Conservation (phyloP, 2,888 invertebrate genomes). For the Rhabditophanes sp. region DNA sequence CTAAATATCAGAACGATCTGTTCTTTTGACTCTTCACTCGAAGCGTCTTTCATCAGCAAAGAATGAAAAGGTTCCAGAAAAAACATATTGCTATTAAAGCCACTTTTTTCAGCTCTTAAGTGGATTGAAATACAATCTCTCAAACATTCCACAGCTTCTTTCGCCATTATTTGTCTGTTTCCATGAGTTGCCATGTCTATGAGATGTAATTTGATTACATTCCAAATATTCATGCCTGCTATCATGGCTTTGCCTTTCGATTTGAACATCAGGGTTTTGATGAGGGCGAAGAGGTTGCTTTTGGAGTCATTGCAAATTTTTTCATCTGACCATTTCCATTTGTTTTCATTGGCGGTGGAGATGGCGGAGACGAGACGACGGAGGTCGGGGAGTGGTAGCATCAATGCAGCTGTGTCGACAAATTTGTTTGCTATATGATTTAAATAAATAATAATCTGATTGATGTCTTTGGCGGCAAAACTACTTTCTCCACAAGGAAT, state of each 20-base stretch:
- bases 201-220: too few relatives aligned
- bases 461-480: too few relatives aligned
- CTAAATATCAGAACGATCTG: constrained; percentile 84
- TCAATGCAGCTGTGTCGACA: constrained; percentile 10
- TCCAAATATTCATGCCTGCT: too few relatives aligned
- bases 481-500: too few relatives aligned
- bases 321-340: constrained; percentile 65
- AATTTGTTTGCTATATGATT: too few relatives aligned
- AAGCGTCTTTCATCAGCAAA: constrained; percentile 73
- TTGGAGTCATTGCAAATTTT: constrained; percentile 57
- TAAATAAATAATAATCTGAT: too few relatives aligned
- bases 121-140: constrained; percentile 77
- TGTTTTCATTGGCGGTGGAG: constrained; percentile 13
- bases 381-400: constrained; percentile 10
- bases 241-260: too few relatives aligned
- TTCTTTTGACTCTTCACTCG: constrained; percentile 76
- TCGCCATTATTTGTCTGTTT: too few relatives aligned
- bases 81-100: constrained; percentile 27
- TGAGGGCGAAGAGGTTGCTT: neutral
- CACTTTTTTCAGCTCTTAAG: constrained; percentile 54
- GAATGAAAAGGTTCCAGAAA: constrained; percentile 54
- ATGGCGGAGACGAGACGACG: constrained; percentile 7
- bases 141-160: constrained; percentile 61
- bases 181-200: too few relatives aligned
- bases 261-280: too few relatives aligned